Conservation (phyloP, 2,888 invertebrate genomes). For the Linnaemya vulpina region DNA sequence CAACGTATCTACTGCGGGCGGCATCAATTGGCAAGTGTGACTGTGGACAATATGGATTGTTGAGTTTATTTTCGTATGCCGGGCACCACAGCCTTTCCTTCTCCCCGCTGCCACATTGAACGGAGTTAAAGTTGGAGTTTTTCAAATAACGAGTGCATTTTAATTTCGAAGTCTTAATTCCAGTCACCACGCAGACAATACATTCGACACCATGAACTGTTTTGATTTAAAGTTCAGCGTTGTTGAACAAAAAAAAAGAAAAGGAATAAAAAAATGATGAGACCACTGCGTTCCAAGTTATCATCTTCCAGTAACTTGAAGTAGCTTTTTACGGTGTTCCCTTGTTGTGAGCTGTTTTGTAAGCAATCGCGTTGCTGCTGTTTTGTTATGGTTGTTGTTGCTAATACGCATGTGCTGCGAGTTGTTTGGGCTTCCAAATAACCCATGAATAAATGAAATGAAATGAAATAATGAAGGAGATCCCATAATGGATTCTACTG, state of each 20-base stretch:
- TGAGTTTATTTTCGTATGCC: conserved; percentile 74
- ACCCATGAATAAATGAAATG: neutral
- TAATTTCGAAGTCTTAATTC: conserved; percentile 72
- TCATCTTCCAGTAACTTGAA: conserved; percentile 54
- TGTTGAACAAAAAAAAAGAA: conserved; percentile 18
- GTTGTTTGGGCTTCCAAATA: conserved; percentile 35
- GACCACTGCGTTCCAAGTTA: conserved; percentile 12
- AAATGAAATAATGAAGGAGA: conserved; percentile 19
- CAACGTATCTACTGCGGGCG: neutral
- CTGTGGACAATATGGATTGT: conserved; percentile 80
- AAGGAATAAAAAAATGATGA: neutral
- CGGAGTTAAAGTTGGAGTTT: conserved; percentile 76
- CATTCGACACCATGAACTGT: conserved; percentile 50
- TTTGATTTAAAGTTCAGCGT: conserved; percentile 58
- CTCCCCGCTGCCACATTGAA: conserved; percentile 72
- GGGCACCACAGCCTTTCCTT: neutral
- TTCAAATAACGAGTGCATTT: conserved; percentile 75
- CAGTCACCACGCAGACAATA: conserved; percentile 36
- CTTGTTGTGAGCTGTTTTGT: conserved; percentile 71
- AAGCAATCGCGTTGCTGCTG: conserved; percentile 67
- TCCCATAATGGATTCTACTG: conserved; percentile 21
- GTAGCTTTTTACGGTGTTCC: conserved; percentile 68
- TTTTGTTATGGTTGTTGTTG: conserved; percentile 62
- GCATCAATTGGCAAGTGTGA: conserved; percentile 71
- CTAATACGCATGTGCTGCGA: conserved; percentile 45